Percentiles rank a stretch among this genome's conserved stretches.
These are phyloP conservation scores for Dugesia japonica DNA, from an alignment of 2,888 invertebrate species.

Conservation along the genomic window DNA sequence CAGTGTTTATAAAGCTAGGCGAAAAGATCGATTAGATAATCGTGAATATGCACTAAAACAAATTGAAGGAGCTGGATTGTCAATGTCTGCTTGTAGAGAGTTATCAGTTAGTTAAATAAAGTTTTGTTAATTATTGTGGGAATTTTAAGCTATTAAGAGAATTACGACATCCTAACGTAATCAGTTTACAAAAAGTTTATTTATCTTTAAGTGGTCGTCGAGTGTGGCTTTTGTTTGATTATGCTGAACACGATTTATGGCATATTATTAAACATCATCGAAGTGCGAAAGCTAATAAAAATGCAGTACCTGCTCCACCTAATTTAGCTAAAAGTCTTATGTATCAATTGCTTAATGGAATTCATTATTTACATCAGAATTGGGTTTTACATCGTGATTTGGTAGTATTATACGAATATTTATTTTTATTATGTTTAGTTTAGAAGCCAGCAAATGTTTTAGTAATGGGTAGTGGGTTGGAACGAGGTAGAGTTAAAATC, in stretches of 20 bases:
- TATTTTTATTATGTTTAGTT: no score
- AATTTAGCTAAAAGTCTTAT: conserved; percentile 71
- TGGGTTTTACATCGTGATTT: conserved; percentile 95
- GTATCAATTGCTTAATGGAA: conserved; percentile 92
- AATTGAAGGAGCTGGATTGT: conserved; percentile 92
- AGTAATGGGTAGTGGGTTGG: conserved; percentile 95
- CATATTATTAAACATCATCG: conserved; percentile 97
- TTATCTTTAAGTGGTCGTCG: conserved; percentile 84
- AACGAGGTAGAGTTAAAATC: conserved; percentile 86
- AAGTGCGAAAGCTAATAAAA: conserved; percentile 88
- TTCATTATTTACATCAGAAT: conserved; percentile 92
- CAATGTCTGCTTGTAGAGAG: conserved; percentile 96
- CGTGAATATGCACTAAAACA: conserved; percentile 92
- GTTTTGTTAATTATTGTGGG: no score
- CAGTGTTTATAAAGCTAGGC: conserved; percentile 82
- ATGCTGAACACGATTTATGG: conserved; percentile 97
- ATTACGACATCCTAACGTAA: conserved; percentile 86
- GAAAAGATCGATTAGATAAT: conserved; percentile 60
- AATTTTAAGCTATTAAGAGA: conserved; percentile 78
- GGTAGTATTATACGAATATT: no score
- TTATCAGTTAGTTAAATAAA: conserved; percentile 81
- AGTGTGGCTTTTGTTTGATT: conserved; percentile 90
- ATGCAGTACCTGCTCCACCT: conserved; percentile 80
- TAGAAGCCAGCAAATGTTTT: conserved; percentile 82
- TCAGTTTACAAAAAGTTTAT: conserved; percentile 83